A percentile compares a stretch with the other conserved stretches of the same genome.
These are phyloP conservation scores for Hyperoplus lanceolatus DNA, from an alignment of 2,797 vertebrate genomes.

Conservation along the genomic window DNA sequence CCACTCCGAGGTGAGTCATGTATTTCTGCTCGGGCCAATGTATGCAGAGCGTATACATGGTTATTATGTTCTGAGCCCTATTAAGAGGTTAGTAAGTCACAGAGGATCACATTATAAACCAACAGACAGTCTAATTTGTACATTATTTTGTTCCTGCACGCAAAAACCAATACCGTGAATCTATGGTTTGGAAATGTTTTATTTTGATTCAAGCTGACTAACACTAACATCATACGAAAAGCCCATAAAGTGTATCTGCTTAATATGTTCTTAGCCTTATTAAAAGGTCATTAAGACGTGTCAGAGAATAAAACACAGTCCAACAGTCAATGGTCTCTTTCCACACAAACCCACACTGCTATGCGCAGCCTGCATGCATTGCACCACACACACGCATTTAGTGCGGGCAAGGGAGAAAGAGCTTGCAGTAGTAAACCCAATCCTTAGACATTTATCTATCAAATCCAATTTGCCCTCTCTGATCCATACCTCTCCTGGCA, in stretches of 20 bases:
- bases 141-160: conserved; percentile 12
- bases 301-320: conserved; percentile 66
- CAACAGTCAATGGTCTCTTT: conserved; percentile 56
- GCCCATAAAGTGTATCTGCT: conserved; percentile 70
- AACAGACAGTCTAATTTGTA: conserved; percentile 19
- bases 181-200: conserved; percentile 33
- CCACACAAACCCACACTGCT: conserved; percentile 19
- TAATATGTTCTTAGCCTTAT: conserved; percentile 79
- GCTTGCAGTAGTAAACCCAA: conserved; percentile 54
- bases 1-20: conserved; percentile 22
- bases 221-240: conserved; percentile 61
- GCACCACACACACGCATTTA: conserved; percentile 29
- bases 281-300: conserved; percentile 77
- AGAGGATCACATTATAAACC: conserved; percentile 9
- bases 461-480: conserved; percentile 71
- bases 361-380: conserved; percentile 27
- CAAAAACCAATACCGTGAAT: conserved; percentile 22
- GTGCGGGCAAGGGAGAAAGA: conserved; percentile 17
- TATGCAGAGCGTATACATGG: conserved; percentile 16
- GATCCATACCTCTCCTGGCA: conserved; percentile 72
- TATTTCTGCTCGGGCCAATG: conserved; percentile 1
- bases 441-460: conserved; percentile 78
- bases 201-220: conserved; percentile 30
- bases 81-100: background rate
- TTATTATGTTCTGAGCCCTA: conserved; percentile 25